phyloP scores from a whole-genome alignment of 1,140 invertebrate genomes.

The Chionoecetes opilio region DNA sequence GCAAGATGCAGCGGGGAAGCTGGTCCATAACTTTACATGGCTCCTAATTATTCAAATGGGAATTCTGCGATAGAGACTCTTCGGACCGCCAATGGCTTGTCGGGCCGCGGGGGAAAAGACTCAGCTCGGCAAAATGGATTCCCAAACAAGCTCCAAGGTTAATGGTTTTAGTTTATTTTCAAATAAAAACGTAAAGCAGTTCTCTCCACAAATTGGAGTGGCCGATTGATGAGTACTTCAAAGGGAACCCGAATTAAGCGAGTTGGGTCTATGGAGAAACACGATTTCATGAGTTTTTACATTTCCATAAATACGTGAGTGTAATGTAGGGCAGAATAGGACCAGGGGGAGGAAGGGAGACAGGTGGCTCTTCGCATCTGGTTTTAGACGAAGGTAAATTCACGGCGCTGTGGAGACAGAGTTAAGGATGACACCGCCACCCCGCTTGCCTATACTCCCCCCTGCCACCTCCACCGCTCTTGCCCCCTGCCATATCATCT shows the following conservation, averaged over 20 bases:
- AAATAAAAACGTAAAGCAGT: not conserved
- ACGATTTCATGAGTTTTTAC: not conserved
- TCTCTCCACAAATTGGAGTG: not conserved
- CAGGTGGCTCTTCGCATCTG: not conserved
- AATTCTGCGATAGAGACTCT: not conserved
- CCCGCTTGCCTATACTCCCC: not conserved
- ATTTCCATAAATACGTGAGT: constrained; percentile 32
- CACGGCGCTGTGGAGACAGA: not conserved
- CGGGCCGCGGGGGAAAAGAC: not conserved
- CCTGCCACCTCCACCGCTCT: too few relatives aligned
- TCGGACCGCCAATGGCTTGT: not conserved
- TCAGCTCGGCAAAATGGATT: not conserved
- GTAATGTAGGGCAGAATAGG: not conserved
- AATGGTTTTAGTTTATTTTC: not conserved
- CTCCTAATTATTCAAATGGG: not conserved
- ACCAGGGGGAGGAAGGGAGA: not conserved
- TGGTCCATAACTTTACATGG: not conserved
- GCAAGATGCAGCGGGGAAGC: not conserved
- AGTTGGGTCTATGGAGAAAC: not conserved
- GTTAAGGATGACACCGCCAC: not conserved
- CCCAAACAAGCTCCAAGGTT: not conserved
- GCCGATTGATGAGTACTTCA: not conserved
- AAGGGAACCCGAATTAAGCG: not conserved
- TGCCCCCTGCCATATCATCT: not conserved
- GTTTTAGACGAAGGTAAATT: not conserved